Base-by-base conservation (phyloP, 2,888 invertebrate species). In the Sicus ferrugineus region DNA sequence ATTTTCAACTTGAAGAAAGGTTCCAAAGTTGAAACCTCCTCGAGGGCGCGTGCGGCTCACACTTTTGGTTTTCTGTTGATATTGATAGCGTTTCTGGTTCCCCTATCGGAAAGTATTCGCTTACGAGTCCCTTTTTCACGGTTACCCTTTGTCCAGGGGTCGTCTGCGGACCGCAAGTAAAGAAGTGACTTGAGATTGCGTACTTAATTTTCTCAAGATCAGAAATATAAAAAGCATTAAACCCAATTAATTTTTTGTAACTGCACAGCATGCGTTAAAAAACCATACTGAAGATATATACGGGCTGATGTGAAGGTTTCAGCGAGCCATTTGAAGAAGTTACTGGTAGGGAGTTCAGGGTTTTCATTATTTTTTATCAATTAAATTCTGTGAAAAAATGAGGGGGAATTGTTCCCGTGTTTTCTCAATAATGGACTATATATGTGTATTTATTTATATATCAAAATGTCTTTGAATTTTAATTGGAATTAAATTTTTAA, bases 1-100 rank as follows among this genome's bases (percentile, higher is more conserved):
- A 54, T 61, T 59, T 46, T 62, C 21, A 59, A 70, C 62, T 66
- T 54, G 14, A 68, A 46, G 28, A 21, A 59, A n/a, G n/a, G 4
- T 50, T 16, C 52, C 38, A 59, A 67, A 67, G 30, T 46, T 59
- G 48, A 67, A 26, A 58, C 67, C 50, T 11, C 23, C 26, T 26
- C 62, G 16, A 50, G 67, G 61, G 67, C 67, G 62, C 68, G 61
- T 68, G 68, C 38, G 61, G 54, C 62, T 68, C 68, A 68, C 68
- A 68, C 68, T 62, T 38, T 52, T 59, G 28, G 38, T 38, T 65
- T 68, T 59, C 61, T 42, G 58, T 65, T 46, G n/a, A 38, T 54
- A 30, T 31, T 46, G 28, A 54, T 26, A 2, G 16, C 14, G 6
- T 11, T 23, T 52, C 23, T 52, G 6, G n/a, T 23, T 9, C 62